Conservation (phyloP, 23 tunicate species). For the Styela clava region DNA sequence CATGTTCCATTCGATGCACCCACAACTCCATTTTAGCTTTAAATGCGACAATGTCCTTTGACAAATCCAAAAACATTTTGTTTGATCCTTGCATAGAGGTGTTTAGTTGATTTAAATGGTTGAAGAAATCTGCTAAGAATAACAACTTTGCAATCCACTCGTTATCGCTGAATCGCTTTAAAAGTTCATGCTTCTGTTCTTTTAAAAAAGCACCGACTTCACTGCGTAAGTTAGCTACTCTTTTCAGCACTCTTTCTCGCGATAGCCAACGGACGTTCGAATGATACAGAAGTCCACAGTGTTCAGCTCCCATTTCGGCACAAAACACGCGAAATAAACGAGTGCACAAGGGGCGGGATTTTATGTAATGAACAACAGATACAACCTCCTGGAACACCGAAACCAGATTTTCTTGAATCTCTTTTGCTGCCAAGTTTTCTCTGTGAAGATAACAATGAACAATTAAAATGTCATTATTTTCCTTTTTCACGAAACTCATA, state of each 20-base stretch:
- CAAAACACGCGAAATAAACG: slow-evolving; percentile 28
- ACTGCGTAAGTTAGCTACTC: too few relatives aligned
- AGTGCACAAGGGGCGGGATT: slow-evolving; percentile 49
- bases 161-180: too few relatives aligned
- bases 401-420: too few relatives aligned
- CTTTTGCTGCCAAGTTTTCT: too few relatives aligned
- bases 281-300: background rate
- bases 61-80: background rate
- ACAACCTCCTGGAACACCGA: slow-evolving; percentile 31
- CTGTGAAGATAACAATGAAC: slow-evolving; percentile 7
- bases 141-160: too few relatives aligned
- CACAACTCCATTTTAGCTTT: too few relatives aligned
- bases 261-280: background rate
- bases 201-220: background rate
- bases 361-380: slow-evolving; percentile 29
- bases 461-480: slow-evolving; percentile 22
- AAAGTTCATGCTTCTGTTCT: background rate
- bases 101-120: background rate
- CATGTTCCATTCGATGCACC: too few relatives aligned
- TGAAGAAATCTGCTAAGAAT: too few relatives aligned
- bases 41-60: too few relatives aligned
- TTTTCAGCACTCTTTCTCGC: too few relatives aligned
- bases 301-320: too few relatives aligned
- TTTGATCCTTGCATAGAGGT: background rate
- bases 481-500: too few relatives aligned